A percentile compares a stretch with the other conserved stretches of the same genome.
These are phyloP conservation scores for Drosophila paracracens DNA, from an alignment of 2,888 invertebrate genomes.

Conservation along the genomic window DNA sequence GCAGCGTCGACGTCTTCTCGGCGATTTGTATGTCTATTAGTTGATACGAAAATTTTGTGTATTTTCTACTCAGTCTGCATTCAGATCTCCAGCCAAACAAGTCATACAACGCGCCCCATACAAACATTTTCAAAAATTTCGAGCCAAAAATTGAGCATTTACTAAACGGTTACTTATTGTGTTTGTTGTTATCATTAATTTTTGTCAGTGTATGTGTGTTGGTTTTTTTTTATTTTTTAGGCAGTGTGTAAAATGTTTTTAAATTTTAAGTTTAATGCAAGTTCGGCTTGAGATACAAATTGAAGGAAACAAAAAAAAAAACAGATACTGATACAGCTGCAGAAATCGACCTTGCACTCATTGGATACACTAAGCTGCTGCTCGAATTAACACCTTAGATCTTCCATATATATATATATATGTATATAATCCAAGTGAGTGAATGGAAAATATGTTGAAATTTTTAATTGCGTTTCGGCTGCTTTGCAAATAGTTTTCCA, in stretches of 20 bases:
- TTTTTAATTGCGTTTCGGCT: constrained; percentile 41
- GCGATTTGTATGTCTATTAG: constrained; percentile 68
- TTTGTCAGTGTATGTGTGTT: not conserved
- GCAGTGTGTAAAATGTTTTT: constrained; percentile 29
- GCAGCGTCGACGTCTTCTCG: constrained; percentile 46
- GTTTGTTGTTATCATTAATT: not conserved
- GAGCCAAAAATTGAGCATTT: constrained; percentile 1
- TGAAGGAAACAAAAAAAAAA: constrained; percentile 1
- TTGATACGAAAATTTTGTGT: constrained; percentile 74
- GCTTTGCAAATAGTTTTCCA: constrained; percentile 34
- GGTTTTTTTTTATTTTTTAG: not conserved
- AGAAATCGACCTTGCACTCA: constrained; percentile 50
- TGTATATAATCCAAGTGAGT: constrained; percentile 25
- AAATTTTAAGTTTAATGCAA: constrained; percentile 11
- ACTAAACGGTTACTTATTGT: constrained; percentile 5
- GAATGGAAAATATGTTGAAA: constrained; percentile 20
- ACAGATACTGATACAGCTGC: constrained; percentile 13
- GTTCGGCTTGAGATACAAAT: constrained; percentile 4
- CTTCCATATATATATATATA: constrained; percentile 10
- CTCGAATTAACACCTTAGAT: constrained; percentile 23
- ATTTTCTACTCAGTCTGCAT: constrained; percentile 82
- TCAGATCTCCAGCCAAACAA: constrained; percentile 81
- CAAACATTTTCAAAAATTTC: constrained; percentile 17
- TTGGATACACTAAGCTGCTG: constrained; percentile 47
- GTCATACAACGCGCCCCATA: constrained; percentile 47